Base-by-base conservation (phyloP, 2,113 vertebrate species). In the Camelus dromedarius region DNA sequence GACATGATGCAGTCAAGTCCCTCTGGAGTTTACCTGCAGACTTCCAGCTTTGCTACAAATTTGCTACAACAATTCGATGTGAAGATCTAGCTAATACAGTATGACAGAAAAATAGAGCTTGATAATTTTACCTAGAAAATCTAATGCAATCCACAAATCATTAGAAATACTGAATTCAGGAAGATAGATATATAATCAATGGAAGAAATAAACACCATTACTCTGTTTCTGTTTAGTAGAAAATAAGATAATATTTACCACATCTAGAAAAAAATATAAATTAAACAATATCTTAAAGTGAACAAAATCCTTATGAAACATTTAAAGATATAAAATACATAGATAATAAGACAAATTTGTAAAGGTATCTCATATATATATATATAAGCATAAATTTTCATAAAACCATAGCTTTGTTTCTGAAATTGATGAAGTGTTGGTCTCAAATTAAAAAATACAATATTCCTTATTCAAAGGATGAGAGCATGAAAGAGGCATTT, bases 401-500 rank as follows among this genome's bases (percentile, higher is more conserved):
- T 20, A 87, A 18, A 64, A 87, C 48, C 66, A 54, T 0, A 2
- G 2, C 12, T 30, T 38, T 30, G 97, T 90, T 64, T 52, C 80
- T 13, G 94, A 80, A 69, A 38, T 1, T 58, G n/a, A 89, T 58
- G 26, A 94, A 84, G 4, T 50, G 16, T 24, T 80, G 1, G 0
- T 56, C 14, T 82, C 91, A 98, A 96, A 96, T 88, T 60, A 91
- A 93, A 97, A 35, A 26, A 84, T 46, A 92, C n/a, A 66, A 77
- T 81, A 56, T 95, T 94, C 46, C 60, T 82, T 5, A 96, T 82
- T 89, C 46, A 88, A 76, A 46, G 89, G 73, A 86, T 95, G 2
- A 1, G 0, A 92, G n/a, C 69, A 85, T 95, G 77, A 98, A 98
- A 89, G 80, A 35, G 52, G 35, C 10, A 50, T 3, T 93, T 85